Percentiles rank a stretch among this genome's conserved stretches.
Evolutionary conservation across 2,888 invertebrate species (phyloP).

Genomic region (Lamellibrachia columna): DNA sequence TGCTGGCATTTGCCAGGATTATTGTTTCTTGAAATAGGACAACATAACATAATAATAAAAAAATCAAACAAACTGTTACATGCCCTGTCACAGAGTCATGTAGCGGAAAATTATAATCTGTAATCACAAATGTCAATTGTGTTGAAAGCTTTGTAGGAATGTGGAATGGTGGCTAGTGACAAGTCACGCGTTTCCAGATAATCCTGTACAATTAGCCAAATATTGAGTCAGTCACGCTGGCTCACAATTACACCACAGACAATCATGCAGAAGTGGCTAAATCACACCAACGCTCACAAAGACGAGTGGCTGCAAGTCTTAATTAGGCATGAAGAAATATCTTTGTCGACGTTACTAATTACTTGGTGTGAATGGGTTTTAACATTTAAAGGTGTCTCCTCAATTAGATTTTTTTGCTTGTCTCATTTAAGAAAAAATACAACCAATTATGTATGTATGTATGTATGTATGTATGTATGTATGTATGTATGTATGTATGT

Average conservation of each 20-base stretch:
- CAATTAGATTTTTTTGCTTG: no score
- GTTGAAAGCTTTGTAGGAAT: neutral
- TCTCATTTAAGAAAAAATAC: no score
- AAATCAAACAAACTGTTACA: no score
- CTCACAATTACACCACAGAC: neutral
- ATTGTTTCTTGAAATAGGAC: no score
- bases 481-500: neutral
- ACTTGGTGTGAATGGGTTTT: neutral
- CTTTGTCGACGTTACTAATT: neutral
- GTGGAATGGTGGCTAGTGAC: neutral
- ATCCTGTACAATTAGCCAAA: neutral
- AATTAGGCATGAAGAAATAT: neutral
- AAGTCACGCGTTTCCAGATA: neutral
- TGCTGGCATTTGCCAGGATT: no score
- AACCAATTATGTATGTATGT: neutral
- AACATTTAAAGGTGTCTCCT: neutral
- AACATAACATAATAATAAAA: no score
- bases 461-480: neutral
- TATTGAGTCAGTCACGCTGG: neutral
- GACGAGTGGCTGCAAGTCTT: neutral
- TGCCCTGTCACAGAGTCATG: neutral
- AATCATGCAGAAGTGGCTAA: neutral
- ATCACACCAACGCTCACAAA: neutral
- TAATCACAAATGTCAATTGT: neutral
- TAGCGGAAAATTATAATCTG: neutral